Conservation (phyloP, 2,888 invertebrate species). For the Heterodera filipjevi region DNA sequence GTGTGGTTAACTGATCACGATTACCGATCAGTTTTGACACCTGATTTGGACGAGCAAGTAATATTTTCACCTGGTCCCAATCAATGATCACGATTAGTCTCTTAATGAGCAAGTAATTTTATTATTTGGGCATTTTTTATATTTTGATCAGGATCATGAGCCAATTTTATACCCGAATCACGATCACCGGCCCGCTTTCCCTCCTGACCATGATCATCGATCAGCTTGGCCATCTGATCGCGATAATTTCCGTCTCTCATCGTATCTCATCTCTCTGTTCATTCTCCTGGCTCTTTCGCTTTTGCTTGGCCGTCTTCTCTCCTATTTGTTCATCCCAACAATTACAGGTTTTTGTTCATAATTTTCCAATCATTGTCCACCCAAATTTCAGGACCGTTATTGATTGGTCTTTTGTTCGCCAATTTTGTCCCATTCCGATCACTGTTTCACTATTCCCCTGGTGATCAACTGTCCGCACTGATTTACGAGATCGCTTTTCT, state of each 20-base stretch:
- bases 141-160: no score
- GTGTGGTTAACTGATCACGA: slow-evolving; percentile 12
- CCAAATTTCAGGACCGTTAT: slow-evolving; percentile 38
- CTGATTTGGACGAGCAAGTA: no score
- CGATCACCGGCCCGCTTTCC: no score
- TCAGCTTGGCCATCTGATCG: not conserved
- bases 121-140: no score
- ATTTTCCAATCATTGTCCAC: not conserved
- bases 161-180: no score
- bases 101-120: no score
- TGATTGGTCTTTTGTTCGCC: slow-evolving; percentile 47
- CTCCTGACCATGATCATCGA: no score
- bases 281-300: slow-evolving; percentile 48
- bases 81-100: no score
- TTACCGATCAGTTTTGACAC: not conserved
- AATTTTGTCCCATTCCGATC: slow-evolving; percentile 36
- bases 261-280: slow-evolving; percentile 44
- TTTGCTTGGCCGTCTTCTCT: slow-evolving; percentile 41
- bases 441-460: slow-evolving; percentile 31
- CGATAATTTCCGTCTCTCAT: not conserved
- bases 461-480: slow-evolving; percentile 39
- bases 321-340: slow-evolving; percentile 29
- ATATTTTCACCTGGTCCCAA: no score
- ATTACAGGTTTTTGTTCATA: not conserved
- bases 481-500: slow-evolving; percentile 45